Evolutionary conservation across 2,113 vertebrate species (phyloP).

Genomic region (Phalacrocorax aristotelis): DNA sequence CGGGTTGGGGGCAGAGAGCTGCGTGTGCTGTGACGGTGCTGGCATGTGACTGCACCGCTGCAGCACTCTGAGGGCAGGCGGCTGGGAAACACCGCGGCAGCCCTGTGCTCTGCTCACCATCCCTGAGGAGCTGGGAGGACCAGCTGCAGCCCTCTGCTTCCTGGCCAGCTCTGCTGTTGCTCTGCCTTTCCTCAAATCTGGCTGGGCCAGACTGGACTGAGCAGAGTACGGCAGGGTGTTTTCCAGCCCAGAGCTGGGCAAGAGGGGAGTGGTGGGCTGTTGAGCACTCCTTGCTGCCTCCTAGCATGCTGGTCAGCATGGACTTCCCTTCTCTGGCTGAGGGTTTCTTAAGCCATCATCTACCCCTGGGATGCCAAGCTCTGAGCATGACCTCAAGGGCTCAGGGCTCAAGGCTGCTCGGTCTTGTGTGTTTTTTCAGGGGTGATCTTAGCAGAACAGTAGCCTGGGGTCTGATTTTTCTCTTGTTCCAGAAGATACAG

Average conservation of each 20-base stretch:
- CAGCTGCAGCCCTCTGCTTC: not conserved
- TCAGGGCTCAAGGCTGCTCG: not conserved
- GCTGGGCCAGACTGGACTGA: not conserved
- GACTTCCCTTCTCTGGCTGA: not conserved
- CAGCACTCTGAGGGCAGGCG: rapidly evolving
- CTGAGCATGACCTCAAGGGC: not conserved
- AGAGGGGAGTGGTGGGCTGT: not conserved
- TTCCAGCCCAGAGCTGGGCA: not conserved
- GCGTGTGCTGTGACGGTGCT: not conserved
- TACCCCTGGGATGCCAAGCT: not conserved
- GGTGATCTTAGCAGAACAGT: not conserved
- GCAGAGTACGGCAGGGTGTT: not conserved
- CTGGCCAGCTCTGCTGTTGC: not conserved
- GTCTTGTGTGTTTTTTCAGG: rapidly evolving
- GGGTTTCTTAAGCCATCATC: not conserved
- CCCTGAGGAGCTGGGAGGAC: not conserved
- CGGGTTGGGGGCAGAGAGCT: not conserved
- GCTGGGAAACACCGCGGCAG: not conserved
- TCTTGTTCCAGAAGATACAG: not conserved
- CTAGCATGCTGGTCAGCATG: rapidly evolving
- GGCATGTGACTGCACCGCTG: not conserved
- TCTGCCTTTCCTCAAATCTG: not conserved
- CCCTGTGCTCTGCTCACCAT: not conserved
- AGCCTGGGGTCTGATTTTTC: not conserved
- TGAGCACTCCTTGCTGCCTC: rapidly evolving